Percentiles rank a stretch among this genome's conserved stretches.
phyloP scores from a whole-genome alignment of 92 coral and sea anemone genomes.

The Porites cylindrica region DNA sequence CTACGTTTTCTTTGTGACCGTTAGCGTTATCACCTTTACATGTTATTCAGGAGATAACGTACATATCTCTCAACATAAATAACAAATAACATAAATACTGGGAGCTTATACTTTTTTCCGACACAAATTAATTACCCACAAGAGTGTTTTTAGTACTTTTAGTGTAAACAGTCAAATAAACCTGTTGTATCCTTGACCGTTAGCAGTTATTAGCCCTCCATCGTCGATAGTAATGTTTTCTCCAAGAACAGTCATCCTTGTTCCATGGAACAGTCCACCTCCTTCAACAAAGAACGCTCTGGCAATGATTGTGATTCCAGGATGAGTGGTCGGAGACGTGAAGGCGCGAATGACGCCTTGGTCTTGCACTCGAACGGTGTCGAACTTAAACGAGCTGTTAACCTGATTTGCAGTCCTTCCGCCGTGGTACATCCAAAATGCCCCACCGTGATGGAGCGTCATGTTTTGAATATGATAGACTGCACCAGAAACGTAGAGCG shows the following conservation, averaged over 20 bases:
- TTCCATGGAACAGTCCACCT: slow-evolving; percentile 94
- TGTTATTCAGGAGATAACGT: too few relatives aligned
- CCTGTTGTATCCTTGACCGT: slow-evolving; percentile 88
- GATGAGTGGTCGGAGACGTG: slow-evolving; percentile 85
- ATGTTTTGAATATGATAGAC: slow-evolving; percentile 91
- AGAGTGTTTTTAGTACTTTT: too few relatives aligned
- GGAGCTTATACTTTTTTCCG: too few relatives aligned
- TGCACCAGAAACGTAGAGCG: slow-evolving; percentile 87
- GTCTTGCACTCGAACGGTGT: slow-evolving; percentile 90
- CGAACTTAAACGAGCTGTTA: slow-evolving; percentile 85
- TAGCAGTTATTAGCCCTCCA: slow-evolving; percentile 86
- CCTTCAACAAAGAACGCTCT: slow-evolving; percentile 92
- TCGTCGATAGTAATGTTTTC: slow-evolving; percentile 98
- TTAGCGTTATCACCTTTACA: too few relatives aligned
- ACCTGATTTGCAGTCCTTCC: slow-evolving; percentile 83
- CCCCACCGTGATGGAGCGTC: slow-evolving; percentile 97
- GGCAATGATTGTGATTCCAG: slow-evolving; percentile 77
- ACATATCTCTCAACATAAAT: too few relatives aligned
- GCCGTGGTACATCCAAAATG: slow-evolving; percentile 96
- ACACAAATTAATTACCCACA: too few relatives aligned
- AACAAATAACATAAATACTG: too few relatives aligned
- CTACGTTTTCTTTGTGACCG: too few relatives aligned
- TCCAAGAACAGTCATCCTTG: slow-evolving; percentile 81
- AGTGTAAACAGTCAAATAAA: neutral
- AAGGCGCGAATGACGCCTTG: slow-evolving; percentile 79